Base-by-base conservation (phyloP, 1,140 invertebrate genomes). In the Drosophila lacertosa region DNA sequence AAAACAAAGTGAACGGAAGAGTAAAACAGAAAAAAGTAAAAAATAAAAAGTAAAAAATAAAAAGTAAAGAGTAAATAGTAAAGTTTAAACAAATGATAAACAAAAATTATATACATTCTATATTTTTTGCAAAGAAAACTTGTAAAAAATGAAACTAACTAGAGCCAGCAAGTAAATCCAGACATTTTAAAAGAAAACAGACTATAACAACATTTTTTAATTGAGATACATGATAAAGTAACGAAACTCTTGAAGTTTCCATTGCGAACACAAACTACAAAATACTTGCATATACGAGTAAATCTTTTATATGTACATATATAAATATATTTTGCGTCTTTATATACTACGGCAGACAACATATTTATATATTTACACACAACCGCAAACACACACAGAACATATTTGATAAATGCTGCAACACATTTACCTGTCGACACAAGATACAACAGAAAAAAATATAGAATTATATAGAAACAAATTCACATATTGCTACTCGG, bases 71-170 rank as follows among this genome's bases (percentile, higher is more conserved):
- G 33, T 57, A 70, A 39, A 39, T 24, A 59, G 55, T 29, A 59
- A 33, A 33, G n/a, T n/a, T n/a, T n/a, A n/a, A n/a, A n/a, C n/a
- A n/a, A n/a, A n/a, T n/a, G n/a, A n/a, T n/a, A n/a, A n/a, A n/a
- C n/a, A 32, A 60, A 42, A 55, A 32, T 59, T 33, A 62, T 32
- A 47, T 57, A 75, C 65, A 64, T 44, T 62, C 68, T 84, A 84
- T 84, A 84, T 84, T 81, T 84, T 84, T 84, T 84, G 81, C 81
- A 81, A 80, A 70, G 77, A 60, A 86, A 81, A 83, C 77, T 78
- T 81, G 77, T 79, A 81, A 64, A 58, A 55, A 54, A 32, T 24
- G 51, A 50, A 74, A 60, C 59, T 73, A 68, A 68, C 63, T 73
- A 73, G 42, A 66, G 51, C 60, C 66, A 74, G 48, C 72, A 86